Conservation (phyloP, 1,140 invertebrate species). For the Catajapyx aquilonaris region DNA sequence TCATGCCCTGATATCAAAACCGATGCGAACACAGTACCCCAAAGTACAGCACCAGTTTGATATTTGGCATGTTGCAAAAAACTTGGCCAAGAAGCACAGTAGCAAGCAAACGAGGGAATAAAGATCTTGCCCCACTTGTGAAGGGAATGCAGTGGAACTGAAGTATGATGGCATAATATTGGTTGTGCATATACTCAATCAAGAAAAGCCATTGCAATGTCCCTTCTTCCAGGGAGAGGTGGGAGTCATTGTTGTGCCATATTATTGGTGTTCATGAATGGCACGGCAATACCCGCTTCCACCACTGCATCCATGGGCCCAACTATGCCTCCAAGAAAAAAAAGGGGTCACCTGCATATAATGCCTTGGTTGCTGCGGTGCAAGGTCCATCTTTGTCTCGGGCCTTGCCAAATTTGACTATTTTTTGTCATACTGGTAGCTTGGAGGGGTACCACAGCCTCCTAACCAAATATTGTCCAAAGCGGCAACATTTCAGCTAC, state of each 20-base stretch:
- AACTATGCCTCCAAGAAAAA: not conserved
- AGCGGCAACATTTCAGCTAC: not conserved
- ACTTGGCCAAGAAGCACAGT: not conserved
- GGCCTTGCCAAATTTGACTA: not conserved
- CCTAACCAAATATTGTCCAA: not conserved
- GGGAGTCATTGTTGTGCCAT: not conserved
- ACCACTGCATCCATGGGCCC: not conserved
- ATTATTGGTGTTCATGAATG: not conserved
- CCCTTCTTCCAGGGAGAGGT: not conserved
- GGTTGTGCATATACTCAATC: too few species aligned
- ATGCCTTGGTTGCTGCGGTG: not conserved
- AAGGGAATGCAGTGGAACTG: not conserved
- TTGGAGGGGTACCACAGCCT: not conserved
- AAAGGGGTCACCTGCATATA: not conserved
- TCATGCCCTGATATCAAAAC: not conserved
- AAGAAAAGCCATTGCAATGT: not conserved
- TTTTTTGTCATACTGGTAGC: not conserved
- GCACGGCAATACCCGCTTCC: not conserved
- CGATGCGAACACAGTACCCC: not conserved
- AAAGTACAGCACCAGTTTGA: slow-evolving; percentile 3
- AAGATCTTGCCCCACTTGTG: not conserved
- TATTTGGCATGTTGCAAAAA: slow-evolving; percentile 4
- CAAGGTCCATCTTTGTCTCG: not conserved
- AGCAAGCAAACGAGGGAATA: not conserved
- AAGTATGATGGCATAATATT: too few species aligned